Conservation (phyloP, 2,888 invertebrate genomes). For the Criorhina ranunculi region DNA sequence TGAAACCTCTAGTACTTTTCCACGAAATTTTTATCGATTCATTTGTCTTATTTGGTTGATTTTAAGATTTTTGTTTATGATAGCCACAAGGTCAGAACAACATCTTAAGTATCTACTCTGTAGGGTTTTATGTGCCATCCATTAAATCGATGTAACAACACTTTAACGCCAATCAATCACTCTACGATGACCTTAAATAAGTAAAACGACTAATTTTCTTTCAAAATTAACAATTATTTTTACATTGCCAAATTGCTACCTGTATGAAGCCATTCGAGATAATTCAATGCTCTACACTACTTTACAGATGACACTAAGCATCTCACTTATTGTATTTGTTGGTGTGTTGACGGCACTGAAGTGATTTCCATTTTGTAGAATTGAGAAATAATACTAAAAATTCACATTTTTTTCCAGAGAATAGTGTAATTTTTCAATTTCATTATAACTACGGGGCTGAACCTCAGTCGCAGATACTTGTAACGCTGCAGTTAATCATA, state of each 20-base stretch:
- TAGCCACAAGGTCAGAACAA: background rate
- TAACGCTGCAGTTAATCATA: constrained; percentile 35
- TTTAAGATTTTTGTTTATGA: background rate
- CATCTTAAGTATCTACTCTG: background rate
- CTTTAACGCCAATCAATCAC: background rate
- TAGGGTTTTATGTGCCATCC: background rate
- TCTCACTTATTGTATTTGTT: background rate
- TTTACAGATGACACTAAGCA: constrained; percentile 7
- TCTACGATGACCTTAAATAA: too few species aligned
- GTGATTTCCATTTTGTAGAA: background rate
- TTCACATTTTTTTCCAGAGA: too few species aligned
- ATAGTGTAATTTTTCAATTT: constrained; percentile 30
- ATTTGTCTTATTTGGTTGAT: background rate
- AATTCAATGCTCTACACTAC: background rate
- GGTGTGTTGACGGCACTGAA: background rate
- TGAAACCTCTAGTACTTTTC: background rate
- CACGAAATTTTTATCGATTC: background rate
- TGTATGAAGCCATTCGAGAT: background rate
- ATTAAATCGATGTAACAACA: too few species aligned
- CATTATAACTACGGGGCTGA: constrained; percentile 11
- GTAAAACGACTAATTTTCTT: background rate
- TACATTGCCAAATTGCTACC: background rate
- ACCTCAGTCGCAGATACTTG: constrained; percentile 1
- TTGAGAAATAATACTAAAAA: background rate
- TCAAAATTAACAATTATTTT: constrained; percentile 14